Evolutionary conservation across 2,113 vertebrate genomes (phyloP), one percentile per base, ranked within the genome.

Genomic region (Tapirus terrestris): DNA sequence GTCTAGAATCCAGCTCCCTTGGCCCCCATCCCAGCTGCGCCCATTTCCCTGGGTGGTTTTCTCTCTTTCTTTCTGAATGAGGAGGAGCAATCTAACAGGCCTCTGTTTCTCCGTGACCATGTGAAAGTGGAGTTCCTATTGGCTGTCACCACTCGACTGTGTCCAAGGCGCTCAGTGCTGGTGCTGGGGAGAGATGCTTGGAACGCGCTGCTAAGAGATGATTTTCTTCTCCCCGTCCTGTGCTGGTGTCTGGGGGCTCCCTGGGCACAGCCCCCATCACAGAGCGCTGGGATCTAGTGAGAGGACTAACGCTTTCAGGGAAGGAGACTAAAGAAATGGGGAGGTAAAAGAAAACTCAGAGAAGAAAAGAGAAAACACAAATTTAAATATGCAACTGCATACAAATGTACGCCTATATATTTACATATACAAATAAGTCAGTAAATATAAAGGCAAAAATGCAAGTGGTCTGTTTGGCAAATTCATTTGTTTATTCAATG

Each of bases 171-270:
- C 13, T 88, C 12, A 1, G 0, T 8, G 5, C n/a, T 43, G 11
- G 39, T 13, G 36, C 31, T 25, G 7, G 58, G 13, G 21, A 23
- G 18, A 33, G 17, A 18, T 4, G 68, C 27, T 8, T 5, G 2
- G 2, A 31, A 36, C 3, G 18, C 8, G 2, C 14, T 84, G 53
- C 70, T 21, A 18, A 82, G 45, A 20, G 7, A 53, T 33, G 18
- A n/a, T 45, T 70, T 88, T 36, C 60, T 60, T 39, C 61, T 14
- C 33, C 2, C 21, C 31, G 8, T 16, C 8, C 0, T 1, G 11
- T 10, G 5, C 43, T 48, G 36, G 65, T 11, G 36, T 63, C 61
- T 5, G n/a, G 60, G n/a, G 25, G 0, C 36, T 51, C 11, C 0
- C 51, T 33, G 0, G 0, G 6, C 51, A 18, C 11, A 14, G 5